Evolutionary conservation across 2,113 vertebrate species (phyloP), one percentile per base, ranked within the genome.

Genomic region (Chionodraco myersi): DNA sequence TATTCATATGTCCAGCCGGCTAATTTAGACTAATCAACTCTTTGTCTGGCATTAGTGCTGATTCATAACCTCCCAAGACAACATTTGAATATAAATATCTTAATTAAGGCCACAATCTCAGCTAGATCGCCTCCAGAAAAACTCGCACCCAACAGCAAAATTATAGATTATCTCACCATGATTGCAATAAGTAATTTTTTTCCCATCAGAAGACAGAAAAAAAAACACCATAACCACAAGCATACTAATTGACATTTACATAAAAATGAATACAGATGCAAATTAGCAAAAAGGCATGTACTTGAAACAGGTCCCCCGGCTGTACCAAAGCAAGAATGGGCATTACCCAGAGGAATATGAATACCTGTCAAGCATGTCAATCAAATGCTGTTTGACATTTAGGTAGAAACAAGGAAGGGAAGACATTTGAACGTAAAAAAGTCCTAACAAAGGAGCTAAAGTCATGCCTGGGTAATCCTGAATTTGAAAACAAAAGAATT

Each of bases 191-290:
- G 81, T 82, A 80, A 86, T 90, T 51, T 66, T 68, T 89, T 87
- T 67, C 23, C 23, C 44, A 36, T 41, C 23, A 62, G 69, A 88
- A 81, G 3, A 47, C 16, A 51, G 63, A 48, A 45, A 65, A 72
- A 69, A 85, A 16, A 30, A 41, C 59, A 72, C 64, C 82, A 16
- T 15, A 79, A 51, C 81, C 88, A 88, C 82, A 75, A 87, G 80
- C 78, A 86, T 69, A 79, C 70, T 83, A 92, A 92, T 90, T 87
- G 80, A 64, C 84, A 93, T 93, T 93, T 89, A 88, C 90, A 93
- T 86, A 91, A 83, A 92, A 79, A 92, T 92, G 84, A 92, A 90
- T 75, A 65, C 57, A 68, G 48, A 91, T 88, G 92, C 88, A 92
- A 92, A 92, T 87, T 80, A 89, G 75, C 11, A 34, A 73, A 89